phyloP scores from a whole-genome alignment of 1,140 invertebrate genomes.

The Lanistes nyassanus region DNA sequence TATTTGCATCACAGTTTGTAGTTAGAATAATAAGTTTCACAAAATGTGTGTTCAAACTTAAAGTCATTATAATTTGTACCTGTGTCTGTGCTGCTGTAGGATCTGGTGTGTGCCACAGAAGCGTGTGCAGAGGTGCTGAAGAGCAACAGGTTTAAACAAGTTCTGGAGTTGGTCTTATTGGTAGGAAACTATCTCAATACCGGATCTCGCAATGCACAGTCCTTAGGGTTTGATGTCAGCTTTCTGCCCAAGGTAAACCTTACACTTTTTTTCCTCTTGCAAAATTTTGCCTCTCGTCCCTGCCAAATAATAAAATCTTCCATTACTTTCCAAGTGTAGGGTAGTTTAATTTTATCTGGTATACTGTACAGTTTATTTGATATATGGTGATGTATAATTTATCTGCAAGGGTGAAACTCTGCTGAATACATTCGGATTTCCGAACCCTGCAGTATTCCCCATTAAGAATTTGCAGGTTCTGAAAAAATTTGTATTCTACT shows the following conservation, averaged over 20 bases:
- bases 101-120: conserved; percentile 93
- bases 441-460: too few relatives aligned
- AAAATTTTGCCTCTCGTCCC: background rate
- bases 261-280: background rate
- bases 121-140: conserved; percentile 94
- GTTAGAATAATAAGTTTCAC: too few relatives aligned
- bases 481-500: too few relatives aligned
- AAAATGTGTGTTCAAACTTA: too few relatives aligned
- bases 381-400: too few relatives aligned
- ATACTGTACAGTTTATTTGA: too few relatives aligned
- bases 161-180: conserved; percentile 89
- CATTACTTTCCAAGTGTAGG: too few relatives aligned
- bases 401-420: too few relatives aligned
- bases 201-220: conserved; percentile 91
- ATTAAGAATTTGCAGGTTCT: too few relatives aligned
- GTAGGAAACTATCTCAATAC: conserved; percentile 96
- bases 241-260: conserved; percentile 87
- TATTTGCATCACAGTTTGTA: too few relatives aligned
- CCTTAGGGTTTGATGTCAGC: conserved; percentile 96
- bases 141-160: conserved; percentile 90
- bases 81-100: conserved; percentile 59
- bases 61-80: background rate
- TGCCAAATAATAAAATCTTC: too few relatives aligned
- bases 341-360: too few relatives aligned
- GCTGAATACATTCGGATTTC: background rate